Base-by-base conservation (phyloP, 2,797 vertebrate genomes). In the Hafferia zeledoni region DNA sequence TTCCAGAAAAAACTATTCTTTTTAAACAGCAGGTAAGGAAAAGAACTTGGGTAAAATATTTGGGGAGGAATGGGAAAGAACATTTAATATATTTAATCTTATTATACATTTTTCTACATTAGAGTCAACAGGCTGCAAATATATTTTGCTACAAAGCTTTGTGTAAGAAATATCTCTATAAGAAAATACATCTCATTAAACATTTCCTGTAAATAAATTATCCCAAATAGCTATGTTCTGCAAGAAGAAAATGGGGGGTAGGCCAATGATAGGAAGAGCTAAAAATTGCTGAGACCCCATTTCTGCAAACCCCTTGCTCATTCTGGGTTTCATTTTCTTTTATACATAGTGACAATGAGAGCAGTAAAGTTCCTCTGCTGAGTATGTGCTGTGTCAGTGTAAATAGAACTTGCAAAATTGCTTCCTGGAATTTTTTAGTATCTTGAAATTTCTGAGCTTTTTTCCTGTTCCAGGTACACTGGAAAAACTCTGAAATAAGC, bases 171-270 rank as follows among this genome's bases (percentile, higher is more conserved):
- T 96, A 97, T 98, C 96, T 98, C 96, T 98, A 97, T 98, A 98
- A 98, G 97, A 98, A 98, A 98, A 98, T 98, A 98, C 97, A 98
- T 98, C 98, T 98, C 96, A 97, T 98, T 98, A 98, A 97, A 98
- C 97, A 97, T 96, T 98, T 98, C 97, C 97, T 98, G 97, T 98
- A 98, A 98, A 98, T 98, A 98, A 98, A 98, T 98, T 98, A 98
- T 88, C 96, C 96, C 95, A 95, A 96, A 97, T 97, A 97, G 94
- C 97, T 85, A 96, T 78, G 88, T 96, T 95, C 96, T 94, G 89
- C 86, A 95, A 79, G 88, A 94, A 71, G 77, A 94, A 88, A 93
- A 93, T 53, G 70, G 35, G 1, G 3, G 46, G 47, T 86, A 96
- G 86, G 50, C 53, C 91, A 85, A 82, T 80, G 80, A 56, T 39